phyloP scores from a whole-genome alignment of 30 jellyfish, hydroid and myxozoan genomes.

The Euphysa ruthae region DNA sequence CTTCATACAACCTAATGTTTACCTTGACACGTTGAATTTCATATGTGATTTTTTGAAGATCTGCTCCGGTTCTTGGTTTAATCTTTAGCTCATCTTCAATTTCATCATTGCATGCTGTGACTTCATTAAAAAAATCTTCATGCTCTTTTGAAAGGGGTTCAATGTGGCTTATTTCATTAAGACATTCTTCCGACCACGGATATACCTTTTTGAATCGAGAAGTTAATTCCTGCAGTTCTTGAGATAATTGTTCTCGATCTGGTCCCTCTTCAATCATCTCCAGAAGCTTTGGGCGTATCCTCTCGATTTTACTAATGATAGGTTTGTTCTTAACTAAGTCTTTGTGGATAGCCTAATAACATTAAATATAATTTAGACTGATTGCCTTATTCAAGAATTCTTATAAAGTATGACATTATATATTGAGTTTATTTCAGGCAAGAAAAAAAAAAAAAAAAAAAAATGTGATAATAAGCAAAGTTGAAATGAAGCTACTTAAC shows the following conservation, averaged over 20 bases:
- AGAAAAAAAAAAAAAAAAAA: too few relatives aligned
- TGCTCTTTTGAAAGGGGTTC: slow-evolving; percentile 58
- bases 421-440: too few relatives aligned
- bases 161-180: slow-evolving; percentile 32
- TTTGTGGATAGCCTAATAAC: slow-evolving; percentile 44
- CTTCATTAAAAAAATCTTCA: slow-evolving; percentile 28
- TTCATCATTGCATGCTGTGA: slow-evolving; percentile 21
- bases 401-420: too few relatives aligned
- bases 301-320: slow-evolving; percentile 28
- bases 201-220: slow-evolving; percentile 46
- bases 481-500: too few relatives aligned
- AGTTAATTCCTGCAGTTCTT: slow-evolving; percentile 54
- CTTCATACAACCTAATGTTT: too few relatives aligned
- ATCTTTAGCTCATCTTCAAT: slow-evolving; percentile 46
- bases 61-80: slow-evolving; percentile 41
- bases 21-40: slow-evolving; percentile 57
- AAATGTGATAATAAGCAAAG: too few relatives aligned
- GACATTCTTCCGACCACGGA: slow-evolving; percentile 36
- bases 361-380: too few relatives aligned
- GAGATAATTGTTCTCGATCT: slow-evolving; percentile 41
- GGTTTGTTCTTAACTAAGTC: slow-evolving; percentile 46
- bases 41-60: slow-evolving; percentile 29
- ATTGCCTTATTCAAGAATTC: too few relatives aligned
- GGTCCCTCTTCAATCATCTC: slow-evolving; percentile 32
- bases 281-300: slow-evolving; percentile 33